These are phyloP conservation scores for Pristionchus fissidentatus DNA, from an alignment of 2,888 invertebrate species.

Conservation along the genomic window DNA sequence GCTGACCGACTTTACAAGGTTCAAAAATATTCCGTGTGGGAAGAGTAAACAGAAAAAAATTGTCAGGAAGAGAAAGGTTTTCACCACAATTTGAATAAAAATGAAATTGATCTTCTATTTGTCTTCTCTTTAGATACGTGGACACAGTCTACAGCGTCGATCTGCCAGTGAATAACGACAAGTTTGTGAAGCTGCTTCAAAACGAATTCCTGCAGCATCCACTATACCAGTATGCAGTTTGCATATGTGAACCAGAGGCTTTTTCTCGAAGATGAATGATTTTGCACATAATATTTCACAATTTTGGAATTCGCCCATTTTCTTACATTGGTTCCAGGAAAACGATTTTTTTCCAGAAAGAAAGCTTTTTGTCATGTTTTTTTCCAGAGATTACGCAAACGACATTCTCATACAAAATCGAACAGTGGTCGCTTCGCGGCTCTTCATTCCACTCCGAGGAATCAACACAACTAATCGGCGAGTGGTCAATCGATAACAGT, in stretches of 20 bases:
- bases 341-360: too few species aligned
- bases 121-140: constrained; percentile 10
- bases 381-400: constrained; percentile 5
- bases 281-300: not conserved
- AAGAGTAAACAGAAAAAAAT: not conserved
- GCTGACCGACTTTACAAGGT: constrained; percentile 30
- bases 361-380: too few species aligned
- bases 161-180: not conserved
- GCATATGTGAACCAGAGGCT: too few species aligned
- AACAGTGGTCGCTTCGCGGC: not conserved
- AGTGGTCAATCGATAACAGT: not conserved
- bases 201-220: constrained; percentile 35
- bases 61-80: not conserved
- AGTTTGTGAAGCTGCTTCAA: not conserved
- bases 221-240: constrained; percentile 21
- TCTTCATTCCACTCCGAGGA: constrained; percentile 13
- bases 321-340: too few species aligned
- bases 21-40: not conserved
- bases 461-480: constrained; percentile 39
- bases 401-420: constrained; percentile 22
- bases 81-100: too few species aligned
- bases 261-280: not conserved
- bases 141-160: constrained; percentile 22
- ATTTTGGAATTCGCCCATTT: not conserved
- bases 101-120: too few species aligned